Conservation (phyloP, 2,888 invertebrate species). For the Cremastobaeus sp. region DNA sequence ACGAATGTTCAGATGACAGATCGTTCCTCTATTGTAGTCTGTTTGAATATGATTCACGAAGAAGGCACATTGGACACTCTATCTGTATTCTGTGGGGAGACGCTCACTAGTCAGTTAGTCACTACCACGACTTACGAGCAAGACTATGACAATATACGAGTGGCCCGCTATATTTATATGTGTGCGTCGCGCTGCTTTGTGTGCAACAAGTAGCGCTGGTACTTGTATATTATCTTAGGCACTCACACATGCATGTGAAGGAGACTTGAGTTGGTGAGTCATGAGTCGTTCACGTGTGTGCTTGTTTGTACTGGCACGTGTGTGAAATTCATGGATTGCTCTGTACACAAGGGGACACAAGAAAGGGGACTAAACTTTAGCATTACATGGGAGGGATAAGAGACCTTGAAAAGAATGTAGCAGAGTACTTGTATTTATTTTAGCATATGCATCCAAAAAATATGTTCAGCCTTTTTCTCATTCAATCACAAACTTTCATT, state of each 20-base stretch:
- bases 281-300: conserved; percentile 28
- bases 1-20: conserved; percentile 39
- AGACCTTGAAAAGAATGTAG: conserved; percentile 44
- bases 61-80: conserved; percentile 19
- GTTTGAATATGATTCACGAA: conserved; percentile 47
- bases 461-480: background rate
- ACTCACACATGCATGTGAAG: conserved; percentile 5
- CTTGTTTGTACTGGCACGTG: conserved; percentile 25
- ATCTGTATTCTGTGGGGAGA: conserved; percentile 37
- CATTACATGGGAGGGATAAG: conserved; percentile 18
- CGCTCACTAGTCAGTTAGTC: conserved; percentile 30
- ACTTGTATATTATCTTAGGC: too few relatives aligned
- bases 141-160: too few relatives aligned
- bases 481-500: too few relatives aligned
- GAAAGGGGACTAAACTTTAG: conserved; percentile 48
- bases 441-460: background rate
- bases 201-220: conserved; percentile 48
- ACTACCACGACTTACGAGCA: too few relatives aligned
- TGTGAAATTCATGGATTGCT: conserved; percentile 39
- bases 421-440: conserved; percentile 8
- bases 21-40: conserved; percentile 23
- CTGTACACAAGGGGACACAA: conserved; percentile 29
- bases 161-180: conserved; percentile 1
- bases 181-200: conserved; percentile 18
- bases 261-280: background rate